Conservation (phyloP, 2,888 invertebrate genomes). For the Caenorhabditis sp. region DNA sequence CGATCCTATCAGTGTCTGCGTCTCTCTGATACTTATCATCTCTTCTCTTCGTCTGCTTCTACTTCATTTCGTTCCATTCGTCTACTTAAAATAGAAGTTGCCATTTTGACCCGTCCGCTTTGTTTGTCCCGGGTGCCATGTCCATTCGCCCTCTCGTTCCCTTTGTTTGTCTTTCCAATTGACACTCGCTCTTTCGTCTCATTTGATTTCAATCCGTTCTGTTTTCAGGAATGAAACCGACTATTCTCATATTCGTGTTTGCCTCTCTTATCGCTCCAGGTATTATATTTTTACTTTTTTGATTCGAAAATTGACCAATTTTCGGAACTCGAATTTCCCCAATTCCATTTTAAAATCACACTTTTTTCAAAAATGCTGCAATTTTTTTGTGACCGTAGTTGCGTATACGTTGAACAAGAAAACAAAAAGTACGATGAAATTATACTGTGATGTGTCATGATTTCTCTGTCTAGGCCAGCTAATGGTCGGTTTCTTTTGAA, state of each 20-base stretch:
- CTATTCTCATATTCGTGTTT: conserved; percentile 17
- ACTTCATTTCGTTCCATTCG: background rate
- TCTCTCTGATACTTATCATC: conserved; percentile 43
- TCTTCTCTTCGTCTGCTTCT: background rate
- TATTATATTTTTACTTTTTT: conserved; percentile 6
- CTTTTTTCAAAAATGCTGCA: too few species aligned
- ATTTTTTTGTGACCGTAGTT: too few species aligned
- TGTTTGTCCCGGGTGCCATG: conserved; percentile 52
- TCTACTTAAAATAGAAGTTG: too few species aligned
- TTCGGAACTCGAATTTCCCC: background rate
- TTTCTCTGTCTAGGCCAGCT: background rate
- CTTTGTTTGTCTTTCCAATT: conserved; percentile 42
- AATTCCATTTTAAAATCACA: background rate
- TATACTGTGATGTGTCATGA: background rate
- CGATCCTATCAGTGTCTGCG: conserved; percentile 27
- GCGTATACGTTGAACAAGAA: background rate
- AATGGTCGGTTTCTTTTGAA: background rate
- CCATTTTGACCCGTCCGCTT: conserved; percentile 30
- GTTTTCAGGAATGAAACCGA: conserved; percentile 41
- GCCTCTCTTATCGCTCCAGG: conserved; percentile 32
- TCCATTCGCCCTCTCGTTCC: conserved; percentile 44
- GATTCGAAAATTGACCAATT: conserved; percentile 19
- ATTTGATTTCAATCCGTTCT: conserved; percentile 28
- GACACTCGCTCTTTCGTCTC: conserved; percentile 10
- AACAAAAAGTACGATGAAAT: background rate